Evolutionary conservation across 2,113 vertebrate genomes (phyloP), one percentile per base, ranked within the genome.

Genomic region (Campylorhamphus procurvoides): DNA sequence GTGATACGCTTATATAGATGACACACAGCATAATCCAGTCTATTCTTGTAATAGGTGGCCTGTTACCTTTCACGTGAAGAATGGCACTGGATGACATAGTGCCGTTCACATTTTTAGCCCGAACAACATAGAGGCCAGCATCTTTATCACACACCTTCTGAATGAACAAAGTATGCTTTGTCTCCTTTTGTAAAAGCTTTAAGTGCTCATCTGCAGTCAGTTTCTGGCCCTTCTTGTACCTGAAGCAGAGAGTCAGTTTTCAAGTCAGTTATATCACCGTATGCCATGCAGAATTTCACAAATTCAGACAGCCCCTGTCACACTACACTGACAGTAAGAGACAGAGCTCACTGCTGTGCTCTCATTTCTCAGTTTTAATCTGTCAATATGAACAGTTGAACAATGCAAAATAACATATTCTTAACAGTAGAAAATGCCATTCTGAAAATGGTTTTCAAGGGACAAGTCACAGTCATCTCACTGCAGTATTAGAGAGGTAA

Each of bases 201-300:
- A 98, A 96, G 94, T 96, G 97, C 95, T 98, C 98, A 95, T 98
- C 98, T 97, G 97, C 94, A 94, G 96, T 97, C 97, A 98, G 59
- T 98, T 97, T 98, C 97, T 98, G 97, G 93, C 98, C 98, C 85
- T 98, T 98, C 98, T 98, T 98, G 98, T 98, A 99, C 98, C 98
- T 99, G 96, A 97, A 98, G 98, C 93, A 98, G 97, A 99, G 97
- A 99, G 98, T 98, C 98, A 97, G 97, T 98, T 98, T 98, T 96
- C 96, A 98, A 96, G 93, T 98, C 97, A 98, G 91, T 94, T 88
- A 37, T 10, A 82, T 80, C 46, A 74, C 52, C 55, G 14, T 35
- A 94, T 28, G 56, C 14, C 55, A 89, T 59, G 44, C 64, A 90
- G 84, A 83, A 90, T 84, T 94, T 92, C 4, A 20, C 39, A 82